Evolutionary conservation across 2,797 vertebrate species (phyloP).

Genomic region (Echiichthys vipera): DNA sequence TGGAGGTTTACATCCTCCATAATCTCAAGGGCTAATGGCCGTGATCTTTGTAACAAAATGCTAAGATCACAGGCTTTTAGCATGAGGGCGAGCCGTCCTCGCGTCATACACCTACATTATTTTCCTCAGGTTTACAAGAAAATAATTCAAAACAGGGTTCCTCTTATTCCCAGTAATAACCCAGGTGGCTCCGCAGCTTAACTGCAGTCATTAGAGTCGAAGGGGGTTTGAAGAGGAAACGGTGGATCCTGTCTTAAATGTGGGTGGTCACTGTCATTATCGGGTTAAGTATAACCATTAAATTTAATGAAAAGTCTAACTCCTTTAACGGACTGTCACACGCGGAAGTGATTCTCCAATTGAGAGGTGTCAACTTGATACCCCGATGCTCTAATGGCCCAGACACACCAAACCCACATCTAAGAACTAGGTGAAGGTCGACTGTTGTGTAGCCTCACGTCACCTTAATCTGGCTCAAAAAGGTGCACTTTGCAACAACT

Average conservation of each 20-base stretch:
- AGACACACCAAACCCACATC: too few species aligned
- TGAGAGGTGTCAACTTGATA: conserved; percentile 16
- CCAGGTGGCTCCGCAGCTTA: conserved; percentile 27
- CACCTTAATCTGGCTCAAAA: too few species aligned
- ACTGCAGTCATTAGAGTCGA: conserved; percentile 48
- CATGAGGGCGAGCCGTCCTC: not conserved
- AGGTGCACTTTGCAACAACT: too few species aligned
- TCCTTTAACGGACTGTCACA: conserved; percentile 2
- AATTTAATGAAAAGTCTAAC: conserved; percentile 56
- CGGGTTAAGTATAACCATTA: conserved; percentile 63
- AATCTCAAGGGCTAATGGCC: conserved; percentile 4
- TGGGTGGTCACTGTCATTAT: conserved; percentile 59
- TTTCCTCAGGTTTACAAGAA: not conserved
- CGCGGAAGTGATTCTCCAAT: conserved; percentile 8
- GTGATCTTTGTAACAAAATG: not conserved
- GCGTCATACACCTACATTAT: not conserved
- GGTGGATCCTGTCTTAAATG: conserved; percentile 44
- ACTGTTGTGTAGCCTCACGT: too few species aligned
- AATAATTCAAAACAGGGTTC: not conserved
- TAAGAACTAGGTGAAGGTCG: too few species aligned
- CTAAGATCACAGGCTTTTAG: not conserved
- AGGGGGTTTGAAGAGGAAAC: conserved; percentile 33
- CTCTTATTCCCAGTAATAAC: not conserved
- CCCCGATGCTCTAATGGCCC: too few species aligned
- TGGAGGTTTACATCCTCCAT: conserved; percentile 22